These are phyloP conservation scores for Mongoloraphidia duomilia DNA, from an alignment of 2,888 invertebrate species.

Conservation along the genomic window DNA sequence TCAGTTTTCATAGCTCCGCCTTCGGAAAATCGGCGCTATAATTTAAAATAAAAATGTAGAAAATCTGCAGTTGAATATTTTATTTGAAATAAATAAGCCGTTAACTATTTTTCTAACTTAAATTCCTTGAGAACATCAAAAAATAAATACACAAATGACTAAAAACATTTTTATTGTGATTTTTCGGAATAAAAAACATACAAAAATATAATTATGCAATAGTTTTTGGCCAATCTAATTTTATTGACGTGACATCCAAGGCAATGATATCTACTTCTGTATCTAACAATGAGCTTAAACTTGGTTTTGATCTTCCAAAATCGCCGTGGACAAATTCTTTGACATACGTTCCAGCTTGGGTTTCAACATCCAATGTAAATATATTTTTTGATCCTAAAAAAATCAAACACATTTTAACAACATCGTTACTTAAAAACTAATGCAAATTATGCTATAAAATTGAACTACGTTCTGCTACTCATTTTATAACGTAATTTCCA, in stretches of 20 bases:
- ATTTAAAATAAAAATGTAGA: not conserved
- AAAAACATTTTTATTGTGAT: not conserved
- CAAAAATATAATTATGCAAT: conserved; percentile 11
- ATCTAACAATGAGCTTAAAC: conserved; percentile 51
- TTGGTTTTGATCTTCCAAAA: conserved; percentile 76
- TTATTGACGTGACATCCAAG: conserved; percentile 70
- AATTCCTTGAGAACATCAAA: not conserved
- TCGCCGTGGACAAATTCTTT: conserved; percentile 98
- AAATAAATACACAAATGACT: not conserved
- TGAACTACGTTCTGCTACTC: too few relatives aligned
- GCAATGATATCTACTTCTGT: conserved; percentile 74
- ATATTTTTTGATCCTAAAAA: conserved; percentile 32
- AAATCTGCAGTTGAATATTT: not conserved
- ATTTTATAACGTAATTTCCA: too few relatives aligned
- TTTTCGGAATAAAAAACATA: not conserved
- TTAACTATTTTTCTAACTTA: not conserved
- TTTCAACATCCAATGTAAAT: conserved; percentile 53
- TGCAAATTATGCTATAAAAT: not conserved
- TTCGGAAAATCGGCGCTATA: not conserved
- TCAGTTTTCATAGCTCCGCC: not conserved
- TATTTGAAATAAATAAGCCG: not conserved
- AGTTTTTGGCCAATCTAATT: conserved; percentile 55
- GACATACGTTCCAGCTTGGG: conserved; percentile 90
- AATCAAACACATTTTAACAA: not conserved
- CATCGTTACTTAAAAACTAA: not conserved